Conservation (phyloP, 2,113 vertebrate genomes). For the Micronycteris hirsuta region DNA sequence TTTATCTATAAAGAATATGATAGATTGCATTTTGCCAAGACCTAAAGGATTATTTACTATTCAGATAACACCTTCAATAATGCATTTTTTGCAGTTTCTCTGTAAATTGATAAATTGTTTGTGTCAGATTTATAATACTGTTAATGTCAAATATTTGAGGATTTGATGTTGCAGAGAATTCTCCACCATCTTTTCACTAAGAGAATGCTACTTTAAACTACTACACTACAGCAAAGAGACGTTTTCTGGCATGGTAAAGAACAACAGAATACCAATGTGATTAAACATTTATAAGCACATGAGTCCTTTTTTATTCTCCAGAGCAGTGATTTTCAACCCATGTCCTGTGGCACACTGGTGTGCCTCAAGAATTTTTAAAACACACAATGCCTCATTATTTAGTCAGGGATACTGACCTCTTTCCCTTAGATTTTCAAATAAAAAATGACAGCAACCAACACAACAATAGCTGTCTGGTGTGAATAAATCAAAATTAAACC, state of each 20-base stretch:
- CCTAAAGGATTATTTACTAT: slow-evolving; percentile 60
- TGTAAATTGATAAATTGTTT: slow-evolving; percentile 74
- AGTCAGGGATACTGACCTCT: not conserved
- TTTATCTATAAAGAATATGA: slow-evolving; percentile 45
- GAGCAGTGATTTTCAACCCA: not conserved
- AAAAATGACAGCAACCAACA: not conserved
- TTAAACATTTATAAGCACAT: slow-evolving; percentile 66
- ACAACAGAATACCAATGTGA: slow-evolving; percentile 61
- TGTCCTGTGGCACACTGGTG: not conserved
- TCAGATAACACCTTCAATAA: slow-evolving; percentile 62
- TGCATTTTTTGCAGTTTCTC: slow-evolving; percentile 61
- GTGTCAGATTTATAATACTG: slow-evolving; percentile 63
- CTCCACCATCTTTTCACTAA: slow-evolving; percentile 38
- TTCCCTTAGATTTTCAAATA: not conserved
- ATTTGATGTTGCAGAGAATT: slow-evolving; percentile 65
- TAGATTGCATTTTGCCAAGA: slow-evolving; percentile 55
- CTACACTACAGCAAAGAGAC: slow-evolving; percentile 21
- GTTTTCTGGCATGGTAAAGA: slow-evolving; percentile 40
- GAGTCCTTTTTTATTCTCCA: slow-evolving; percentile 50
- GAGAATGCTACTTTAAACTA: slow-evolving; percentile 49
- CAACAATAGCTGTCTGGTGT: not conserved
- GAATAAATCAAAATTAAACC: not conserved
- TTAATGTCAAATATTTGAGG: slow-evolving; percentile 67
- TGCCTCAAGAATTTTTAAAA: not conserved
- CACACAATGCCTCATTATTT: not conserved